Evolutionary conservation across 2,888 invertebrate species (phyloP).

Genomic region (Chesias legatella): DNA sequence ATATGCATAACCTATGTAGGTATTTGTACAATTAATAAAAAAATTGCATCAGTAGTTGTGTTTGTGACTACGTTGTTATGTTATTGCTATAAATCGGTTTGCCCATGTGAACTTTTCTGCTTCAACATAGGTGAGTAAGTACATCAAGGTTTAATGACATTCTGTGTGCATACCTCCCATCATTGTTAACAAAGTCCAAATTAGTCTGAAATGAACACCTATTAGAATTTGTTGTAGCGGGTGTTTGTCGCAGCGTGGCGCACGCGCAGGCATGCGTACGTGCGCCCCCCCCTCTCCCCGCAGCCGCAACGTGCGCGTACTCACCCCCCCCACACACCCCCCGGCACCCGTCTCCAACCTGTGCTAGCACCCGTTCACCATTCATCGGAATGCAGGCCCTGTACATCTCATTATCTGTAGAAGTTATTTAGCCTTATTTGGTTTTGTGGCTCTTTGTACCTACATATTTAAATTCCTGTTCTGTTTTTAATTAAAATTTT

Average conservation of each 20-base stretch:
- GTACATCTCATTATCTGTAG: conserved; percentile 63
- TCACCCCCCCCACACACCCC: conserved; percentile 25
- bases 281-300: conserved; percentile 29
- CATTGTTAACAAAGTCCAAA: conserved; percentile 30
- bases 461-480: conserved; percentile 14
- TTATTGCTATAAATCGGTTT: too few species aligned
- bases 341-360: conserved; percentile 19
- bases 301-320: conserved; percentile 30
- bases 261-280: conserved; percentile 70
- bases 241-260: conserved; percentile 52
- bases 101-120: too few species aligned
- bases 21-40: too few species aligned
- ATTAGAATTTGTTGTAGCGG: conserved; percentile 61
- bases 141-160: conserved; percentile 19
- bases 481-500: conserved; percentile 14
- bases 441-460: conserved; percentile 34
- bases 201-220: conserved; percentile 47
- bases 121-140: conserved; percentile 7
- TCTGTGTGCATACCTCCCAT: conserved; percentile 26
- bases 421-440: conserved; percentile 53
- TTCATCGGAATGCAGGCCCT: conserved; percentile 70
- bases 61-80: too few species aligned
- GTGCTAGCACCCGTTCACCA: conserved; percentile 48
- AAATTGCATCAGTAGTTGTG: too few species aligned
- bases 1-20: too few species aligned